These are phyloP conservation scores for Cirrhinus molitorella DNA, from an alignment of 2,797 vertebrate species.

Conservation along the genomic window DNA sequence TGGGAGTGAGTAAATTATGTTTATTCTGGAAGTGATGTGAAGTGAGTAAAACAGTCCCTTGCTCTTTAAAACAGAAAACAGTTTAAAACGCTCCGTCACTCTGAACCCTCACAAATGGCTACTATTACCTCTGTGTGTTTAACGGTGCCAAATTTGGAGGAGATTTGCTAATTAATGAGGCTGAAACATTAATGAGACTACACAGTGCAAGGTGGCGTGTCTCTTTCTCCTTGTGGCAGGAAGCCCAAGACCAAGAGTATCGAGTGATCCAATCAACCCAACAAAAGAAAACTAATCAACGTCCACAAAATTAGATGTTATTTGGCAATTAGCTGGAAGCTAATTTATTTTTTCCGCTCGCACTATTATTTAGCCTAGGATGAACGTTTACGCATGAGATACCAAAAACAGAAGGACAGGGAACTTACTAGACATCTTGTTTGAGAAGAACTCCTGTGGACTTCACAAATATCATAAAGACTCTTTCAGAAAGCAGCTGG, in stretches of 20 bases:
- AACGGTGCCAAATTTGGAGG: slow-evolving; percentile 67
- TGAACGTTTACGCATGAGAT: neutral
- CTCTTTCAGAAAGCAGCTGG: slow-evolving; percentile 44
- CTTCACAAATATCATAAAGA: slow-evolving; percentile 32
- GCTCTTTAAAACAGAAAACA: slow-evolving; percentile 7
- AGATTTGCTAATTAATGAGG: slow-evolving; percentile 69
- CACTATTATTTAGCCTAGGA: neutral
- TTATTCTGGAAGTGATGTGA: no score
- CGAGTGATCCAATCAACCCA: slow-evolving; percentile 67
- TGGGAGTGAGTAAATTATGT: no score
- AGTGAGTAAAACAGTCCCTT: neutral
- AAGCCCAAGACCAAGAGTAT: slow-evolving; percentile 62
- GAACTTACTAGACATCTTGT: neutral
- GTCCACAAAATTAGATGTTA: slow-evolving; percentile 58
- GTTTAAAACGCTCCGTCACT: slow-evolving; percentile 44
- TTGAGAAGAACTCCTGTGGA: slow-evolving; percentile 10
- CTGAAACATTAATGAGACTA: slow-evolving; percentile 73
- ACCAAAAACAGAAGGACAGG: neutral
- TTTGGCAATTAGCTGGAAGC: slow-evolving; percentile 61
- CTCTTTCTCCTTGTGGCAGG: slow-evolving; percentile 64
- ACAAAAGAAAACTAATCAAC: slow-evolving; percentile 76
- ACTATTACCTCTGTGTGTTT: slow-evolving; percentile 68
- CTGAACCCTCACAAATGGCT: slow-evolving; percentile 56
- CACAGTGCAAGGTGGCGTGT: slow-evolving; percentile 68
- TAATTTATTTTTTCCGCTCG: slow-evolving; percentile 58